Evolutionary conservation across 2,888 invertebrate genomes (phyloP).

Genomic region (Aleiodes leptofemur): DNA sequence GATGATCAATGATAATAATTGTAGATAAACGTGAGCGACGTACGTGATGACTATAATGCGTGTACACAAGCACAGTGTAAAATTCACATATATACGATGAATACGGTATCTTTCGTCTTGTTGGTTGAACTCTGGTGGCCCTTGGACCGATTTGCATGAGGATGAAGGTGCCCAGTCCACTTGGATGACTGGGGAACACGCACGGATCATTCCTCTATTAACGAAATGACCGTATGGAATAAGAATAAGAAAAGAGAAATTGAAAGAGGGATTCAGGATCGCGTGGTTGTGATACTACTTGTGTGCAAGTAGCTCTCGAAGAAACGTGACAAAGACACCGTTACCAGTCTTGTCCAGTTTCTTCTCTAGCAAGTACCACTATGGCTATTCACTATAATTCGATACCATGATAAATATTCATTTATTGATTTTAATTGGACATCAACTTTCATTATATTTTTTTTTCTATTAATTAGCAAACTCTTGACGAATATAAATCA

Average conservation of each 20-base stretch:
- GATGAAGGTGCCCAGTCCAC: constrained; percentile 21
- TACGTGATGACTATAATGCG: constrained; percentile 56
- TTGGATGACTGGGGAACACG: constrained; percentile 38
- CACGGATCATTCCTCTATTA: constrained; percentile 35
- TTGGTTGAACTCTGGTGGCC: constrained; percentile 41
- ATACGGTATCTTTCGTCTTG: neutral
- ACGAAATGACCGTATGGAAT: constrained; percentile 15
- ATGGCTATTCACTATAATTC: constrained; percentile 2
- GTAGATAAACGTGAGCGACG: constrained; percentile 69
- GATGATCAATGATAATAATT: constrained; percentile 72
- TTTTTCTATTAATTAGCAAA: too few species aligned
- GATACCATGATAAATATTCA: neutral
- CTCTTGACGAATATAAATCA: neutral
- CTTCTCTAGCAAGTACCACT: neutral
- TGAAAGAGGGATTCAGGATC: constrained; percentile 8
- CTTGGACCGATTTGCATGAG: constrained; percentile 51
- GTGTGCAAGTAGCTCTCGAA: constrained; percentile 34
- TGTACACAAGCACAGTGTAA: neutral
- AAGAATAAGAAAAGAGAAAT: constrained; percentile 10
- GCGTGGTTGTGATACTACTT: constrained; percentile 2
- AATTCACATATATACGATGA: neutral
- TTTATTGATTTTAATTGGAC: neutral
- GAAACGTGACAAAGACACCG: constrained; percentile 31
- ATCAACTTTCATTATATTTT: too few species aligned
- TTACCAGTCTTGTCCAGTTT: constrained; percentile 17